Conservation (phyloP, 2,888 invertebrate species). For the Allophyes oxyacanthae region DNA sequence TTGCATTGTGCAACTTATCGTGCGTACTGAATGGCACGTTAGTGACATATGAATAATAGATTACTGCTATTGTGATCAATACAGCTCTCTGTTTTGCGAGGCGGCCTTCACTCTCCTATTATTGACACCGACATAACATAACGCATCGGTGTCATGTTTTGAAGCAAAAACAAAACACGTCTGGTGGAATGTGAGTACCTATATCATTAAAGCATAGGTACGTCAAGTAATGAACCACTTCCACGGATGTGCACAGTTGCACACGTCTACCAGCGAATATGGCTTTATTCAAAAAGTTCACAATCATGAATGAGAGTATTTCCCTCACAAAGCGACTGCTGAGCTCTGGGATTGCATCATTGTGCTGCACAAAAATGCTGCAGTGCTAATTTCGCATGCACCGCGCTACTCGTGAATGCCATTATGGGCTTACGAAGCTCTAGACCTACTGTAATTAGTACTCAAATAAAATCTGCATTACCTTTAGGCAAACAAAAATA, state of each 20-base stretch:
- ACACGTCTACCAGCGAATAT: constrained; percentile 68
- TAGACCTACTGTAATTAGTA: constrained; percentile 61
- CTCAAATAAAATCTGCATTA: constrained; percentile 51
- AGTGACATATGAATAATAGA: constrained; percentile 55
- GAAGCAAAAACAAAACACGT: constrained; percentile 27
- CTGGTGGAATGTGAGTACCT: constrained; percentile 34
- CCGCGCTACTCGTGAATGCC: constrained; percentile 73
- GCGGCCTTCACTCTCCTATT: constrained; percentile 55
- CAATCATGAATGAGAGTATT: constrained; percentile 76
- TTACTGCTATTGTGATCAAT: constrained; percentile 58
- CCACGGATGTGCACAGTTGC: constrained; percentile 60
- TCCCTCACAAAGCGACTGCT: constrained; percentile 77
- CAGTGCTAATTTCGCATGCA: constrained; percentile 83
- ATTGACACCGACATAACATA: constrained; percentile 32
- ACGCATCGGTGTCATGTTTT: constrained; percentile 21
- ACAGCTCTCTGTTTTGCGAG: constrained; percentile 40
- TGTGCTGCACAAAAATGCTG: constrained; percentile 84
- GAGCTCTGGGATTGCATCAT: constrained; percentile 81
- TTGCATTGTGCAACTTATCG: constrained; percentile 64
- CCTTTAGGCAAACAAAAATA: constrained; percentile 10
- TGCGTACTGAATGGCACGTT: constrained; percentile 36
- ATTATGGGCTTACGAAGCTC: constrained; percentile 73
- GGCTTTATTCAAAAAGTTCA: constrained; percentile 81
- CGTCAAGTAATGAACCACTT: constrained; percentile 74
- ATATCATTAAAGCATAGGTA: constrained; percentile 56